phyloP scores from a whole-genome alignment of 2,113 vertebrate genomes.

The Paedocypris sp. region DNA sequence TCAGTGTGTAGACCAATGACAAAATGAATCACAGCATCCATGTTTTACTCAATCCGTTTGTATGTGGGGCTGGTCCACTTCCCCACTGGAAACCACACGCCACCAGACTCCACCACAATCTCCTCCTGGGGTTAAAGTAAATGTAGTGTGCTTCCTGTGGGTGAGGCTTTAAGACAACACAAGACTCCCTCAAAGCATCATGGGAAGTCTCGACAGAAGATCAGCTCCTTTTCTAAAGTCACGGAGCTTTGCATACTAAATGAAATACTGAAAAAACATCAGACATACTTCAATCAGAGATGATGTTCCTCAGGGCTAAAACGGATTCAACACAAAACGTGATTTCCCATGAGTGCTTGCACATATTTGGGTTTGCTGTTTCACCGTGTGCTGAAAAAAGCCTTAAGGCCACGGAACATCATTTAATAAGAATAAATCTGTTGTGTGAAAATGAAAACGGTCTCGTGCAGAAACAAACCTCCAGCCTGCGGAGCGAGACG shows the following conservation, averaged over 20 bases:
- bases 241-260: no score
- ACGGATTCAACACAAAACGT: not conserved
- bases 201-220: no score
- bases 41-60: no score
- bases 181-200: no score
- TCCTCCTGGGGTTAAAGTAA: not conserved
- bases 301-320: not conserved
- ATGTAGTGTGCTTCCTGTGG: not conserved
- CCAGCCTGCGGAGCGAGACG: not conserved
- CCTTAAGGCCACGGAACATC: not conserved
- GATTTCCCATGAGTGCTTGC: not conserved
- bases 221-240: not conserved
- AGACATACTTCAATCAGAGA: no score
- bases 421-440: not conserved
- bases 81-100: not conserved
- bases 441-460: not conserved
- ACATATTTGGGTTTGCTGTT: not conserved
- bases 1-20: not conserved
- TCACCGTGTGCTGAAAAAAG: not conserved
- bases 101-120: not conserved
- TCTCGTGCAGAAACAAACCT: not conserved
- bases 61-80: no score
- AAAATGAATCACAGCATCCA: not conserved
- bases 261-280: no score
- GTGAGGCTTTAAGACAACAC: not conserved